phyloP scores from a whole-genome alignment of 2,888 invertebrate species.

The Rhagonycha fulva region DNA sequence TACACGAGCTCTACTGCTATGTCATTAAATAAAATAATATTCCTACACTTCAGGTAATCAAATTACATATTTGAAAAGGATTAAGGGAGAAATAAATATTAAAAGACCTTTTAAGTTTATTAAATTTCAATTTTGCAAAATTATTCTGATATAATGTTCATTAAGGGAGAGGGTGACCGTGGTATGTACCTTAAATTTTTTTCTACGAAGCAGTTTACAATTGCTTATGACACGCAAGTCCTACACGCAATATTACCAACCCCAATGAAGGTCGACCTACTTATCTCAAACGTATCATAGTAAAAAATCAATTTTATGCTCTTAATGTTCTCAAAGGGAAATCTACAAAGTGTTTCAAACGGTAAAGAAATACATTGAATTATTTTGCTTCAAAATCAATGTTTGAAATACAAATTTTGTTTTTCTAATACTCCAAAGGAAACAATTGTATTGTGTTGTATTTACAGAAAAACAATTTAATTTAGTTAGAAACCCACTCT shows the following conservation, averaged over 20 bases:
- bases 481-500: too few relatives aligned
- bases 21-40: background rate
- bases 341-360: background rate
- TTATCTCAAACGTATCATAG: constrained; percentile 19
- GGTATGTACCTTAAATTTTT: constrained; percentile 34
- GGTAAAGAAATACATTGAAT: background rate
- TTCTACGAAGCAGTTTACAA: constrained; percentile 40
- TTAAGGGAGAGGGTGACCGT: constrained; percentile 35
- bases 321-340: background rate
- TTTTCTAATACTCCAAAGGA: background rate
- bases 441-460: too few relatives aligned
- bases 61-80: background rate
- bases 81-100: background rate
- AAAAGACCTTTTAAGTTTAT: background rate
- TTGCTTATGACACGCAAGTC: constrained; percentile 42
- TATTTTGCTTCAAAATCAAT: background rate
- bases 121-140: constrained; percentile 30
- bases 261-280: constrained; percentile 26
- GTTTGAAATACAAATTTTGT: background rate
- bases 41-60: background rate
- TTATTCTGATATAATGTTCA: constrained; percentile 35
- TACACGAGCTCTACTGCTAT: background rate
- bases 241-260: constrained; percentile 41
- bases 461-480: too few relatives aligned
- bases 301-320: constrained; percentile 17